Evolutionary conservation across 2,113 vertebrate species (phyloP).

Genomic region (Clinocottus analis): DNA sequence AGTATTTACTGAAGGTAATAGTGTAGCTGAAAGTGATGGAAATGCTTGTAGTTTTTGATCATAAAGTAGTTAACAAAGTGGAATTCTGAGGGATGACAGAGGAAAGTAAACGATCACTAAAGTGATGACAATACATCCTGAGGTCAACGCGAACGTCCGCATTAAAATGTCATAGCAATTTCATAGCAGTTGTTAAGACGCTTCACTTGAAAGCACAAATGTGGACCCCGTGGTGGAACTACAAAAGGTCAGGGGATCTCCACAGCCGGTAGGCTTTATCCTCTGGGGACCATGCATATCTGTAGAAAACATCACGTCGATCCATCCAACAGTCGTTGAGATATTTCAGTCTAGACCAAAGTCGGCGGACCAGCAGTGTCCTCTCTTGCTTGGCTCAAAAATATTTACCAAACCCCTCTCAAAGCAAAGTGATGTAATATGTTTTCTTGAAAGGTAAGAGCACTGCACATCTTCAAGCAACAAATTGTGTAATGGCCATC

Average conservation of each 20-base stretch:
- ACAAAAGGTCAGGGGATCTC: background rate
- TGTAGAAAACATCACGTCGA: background rate
- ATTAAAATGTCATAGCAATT: background rate
- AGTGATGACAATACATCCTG: background rate
- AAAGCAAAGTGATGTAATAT: slow-evolving; percentile 3
- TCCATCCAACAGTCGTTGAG: background rate
- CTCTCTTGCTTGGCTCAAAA: background rate
- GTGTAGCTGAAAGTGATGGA: no score
- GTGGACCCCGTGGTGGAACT: no score
- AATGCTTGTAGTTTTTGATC: no score
- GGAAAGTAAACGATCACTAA: background rate
- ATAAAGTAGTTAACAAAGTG: no score
- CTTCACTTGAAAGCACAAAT: background rate
- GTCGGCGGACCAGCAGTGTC: background rate
- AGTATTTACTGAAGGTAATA: no score
- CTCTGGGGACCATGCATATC: background rate
- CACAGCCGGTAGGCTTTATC: background rate
- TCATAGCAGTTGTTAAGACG: background rate
- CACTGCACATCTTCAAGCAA: background rate
- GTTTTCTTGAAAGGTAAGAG: background rate
- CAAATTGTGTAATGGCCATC: background rate
- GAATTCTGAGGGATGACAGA: background rate
- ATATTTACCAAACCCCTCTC: background rate
- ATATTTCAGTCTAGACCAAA: background rate
- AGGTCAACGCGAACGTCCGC: background rate